phyloP scores from a whole-genome alignment of 53 echinoderm and acorn worm species.

The Luidia sarsii region DNA sequence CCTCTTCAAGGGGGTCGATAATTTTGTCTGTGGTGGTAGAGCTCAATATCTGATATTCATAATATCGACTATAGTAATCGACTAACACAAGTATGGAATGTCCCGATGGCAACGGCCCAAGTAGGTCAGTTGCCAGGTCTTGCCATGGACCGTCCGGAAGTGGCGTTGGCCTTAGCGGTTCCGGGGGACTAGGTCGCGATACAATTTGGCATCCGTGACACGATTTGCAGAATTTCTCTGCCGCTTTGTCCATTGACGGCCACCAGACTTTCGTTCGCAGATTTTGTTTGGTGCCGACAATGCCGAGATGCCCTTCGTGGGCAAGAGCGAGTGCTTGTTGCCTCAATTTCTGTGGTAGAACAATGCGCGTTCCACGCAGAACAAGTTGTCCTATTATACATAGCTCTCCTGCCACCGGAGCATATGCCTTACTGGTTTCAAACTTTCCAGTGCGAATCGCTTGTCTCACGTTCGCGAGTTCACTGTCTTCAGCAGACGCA shows the following conservation, averaged over 20 bases:
- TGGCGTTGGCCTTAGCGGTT: conserved; percentile 31
- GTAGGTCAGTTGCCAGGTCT: conserved; percentile 41
- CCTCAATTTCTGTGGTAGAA: conserved; percentile 34
- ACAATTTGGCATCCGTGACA: conserved; percentile 66
- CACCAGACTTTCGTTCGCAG: conserved; percentile 54
- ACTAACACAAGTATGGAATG: neutral
- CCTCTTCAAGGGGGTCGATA: conserved; percentile 53
- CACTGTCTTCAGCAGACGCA: conserved; percentile 7
- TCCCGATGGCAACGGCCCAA: conserved; percentile 54
- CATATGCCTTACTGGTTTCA: conserved; percentile 29
- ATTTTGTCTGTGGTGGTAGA: conserved; percentile 39
- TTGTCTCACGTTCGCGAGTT: conserved; percentile 12
- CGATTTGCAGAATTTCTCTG: conserved; percentile 39
- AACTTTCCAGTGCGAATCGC: conserved; percentile 32
- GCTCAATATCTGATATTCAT: no score
- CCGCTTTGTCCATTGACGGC: conserved; percentile 39
- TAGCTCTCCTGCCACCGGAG: conserved; percentile 1
- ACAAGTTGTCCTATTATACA: conserved; percentile 46
- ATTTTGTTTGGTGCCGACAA: conserved; percentile 39
- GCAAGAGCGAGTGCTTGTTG: conserved; percentile 19
- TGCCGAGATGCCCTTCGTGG: conserved; percentile 32
- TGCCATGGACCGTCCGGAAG: conserved; percentile 36
- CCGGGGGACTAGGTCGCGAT: conserved; percentile 18
- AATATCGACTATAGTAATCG: conserved; percentile 39
- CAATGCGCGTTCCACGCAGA: conserved; percentile 40